Evolutionary conservation across 2,797 vertebrate genomes (phyloP).

Genomic region (Brachyrhaphis roseni): DNA sequence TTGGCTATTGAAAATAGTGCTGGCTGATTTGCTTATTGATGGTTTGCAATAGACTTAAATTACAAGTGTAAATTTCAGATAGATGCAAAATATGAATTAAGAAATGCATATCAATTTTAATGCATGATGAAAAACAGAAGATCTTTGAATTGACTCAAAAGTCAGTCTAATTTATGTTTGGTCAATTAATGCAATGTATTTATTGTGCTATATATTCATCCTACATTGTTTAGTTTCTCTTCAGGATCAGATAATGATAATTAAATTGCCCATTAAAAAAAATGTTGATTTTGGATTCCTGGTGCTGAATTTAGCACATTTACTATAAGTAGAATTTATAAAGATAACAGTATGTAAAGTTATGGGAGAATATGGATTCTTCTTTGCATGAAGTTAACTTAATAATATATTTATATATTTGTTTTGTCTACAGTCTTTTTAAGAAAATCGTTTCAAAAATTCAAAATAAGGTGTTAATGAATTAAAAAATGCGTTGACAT

Average conservation of each 20-base stretch:
- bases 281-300: not conserved
- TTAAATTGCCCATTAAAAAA: not conserved
- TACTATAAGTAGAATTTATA: not conserved
- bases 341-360: not conserved
- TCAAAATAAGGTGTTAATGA: not conserved
- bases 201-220: not conserved
- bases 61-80: not conserved
- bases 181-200: not conserved
- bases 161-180: not conserved
- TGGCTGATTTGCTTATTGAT: slow-evolving; percentile 3
- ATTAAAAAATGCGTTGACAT: slow-evolving; percentile 6
- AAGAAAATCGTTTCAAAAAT: not conserved
- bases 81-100: not conserved
- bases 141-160: not conserved
- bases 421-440: not conserved
- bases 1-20: not conserved
- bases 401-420: not conserved
- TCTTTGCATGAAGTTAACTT: slow-evolving; percentile 7
- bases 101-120: not conserved
- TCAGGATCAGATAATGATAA: not conserved
- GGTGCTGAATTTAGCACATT: not conserved
- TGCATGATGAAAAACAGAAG: not conserved
- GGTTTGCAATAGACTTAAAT: not conserved
- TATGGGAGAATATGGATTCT: slow-evolving; percentile 1
- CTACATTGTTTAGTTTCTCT: not conserved